Conservation (phyloP, 2,113 vertebrate species). For the Oplegnathus fasciatus region DNA sequence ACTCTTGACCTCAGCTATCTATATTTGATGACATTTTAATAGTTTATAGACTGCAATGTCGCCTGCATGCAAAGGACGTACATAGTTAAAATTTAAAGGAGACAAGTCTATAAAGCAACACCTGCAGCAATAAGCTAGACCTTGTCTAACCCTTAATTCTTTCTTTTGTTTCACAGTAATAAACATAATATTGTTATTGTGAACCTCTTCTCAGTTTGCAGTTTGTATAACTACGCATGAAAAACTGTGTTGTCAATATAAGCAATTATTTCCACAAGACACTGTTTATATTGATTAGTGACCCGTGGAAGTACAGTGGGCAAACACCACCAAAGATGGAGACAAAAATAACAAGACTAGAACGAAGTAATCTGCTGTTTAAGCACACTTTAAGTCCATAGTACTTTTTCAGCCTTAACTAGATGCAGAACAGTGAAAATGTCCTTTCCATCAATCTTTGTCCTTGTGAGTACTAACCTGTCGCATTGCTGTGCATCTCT, state of each 20-base stretch:
- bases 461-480: neutral
- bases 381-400: neutral
- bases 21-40: conserved; percentile 47
- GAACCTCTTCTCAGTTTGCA: neutral
- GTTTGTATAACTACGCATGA: neutral
- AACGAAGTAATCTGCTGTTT: neutral
- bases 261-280: neutral
- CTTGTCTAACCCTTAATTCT: neutral
- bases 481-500: neutral
- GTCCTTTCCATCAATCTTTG: neutral
- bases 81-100: neutral
- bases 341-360: neutral
- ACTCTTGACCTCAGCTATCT: conserved; percentile 4
- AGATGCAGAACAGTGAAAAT: neutral
- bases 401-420: neutral
- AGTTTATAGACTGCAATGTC: neutral
- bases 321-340: neutral
- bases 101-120: neutral
- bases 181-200: neutral
- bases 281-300: neutral
- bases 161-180: neutral
- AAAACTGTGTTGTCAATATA: neutral
- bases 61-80: neutral
- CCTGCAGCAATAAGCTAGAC: neutral
- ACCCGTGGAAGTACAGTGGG: neutral